Conservation (phyloP, 2,113 vertebrate genomes). For the Halichoerus grypus region DNA sequence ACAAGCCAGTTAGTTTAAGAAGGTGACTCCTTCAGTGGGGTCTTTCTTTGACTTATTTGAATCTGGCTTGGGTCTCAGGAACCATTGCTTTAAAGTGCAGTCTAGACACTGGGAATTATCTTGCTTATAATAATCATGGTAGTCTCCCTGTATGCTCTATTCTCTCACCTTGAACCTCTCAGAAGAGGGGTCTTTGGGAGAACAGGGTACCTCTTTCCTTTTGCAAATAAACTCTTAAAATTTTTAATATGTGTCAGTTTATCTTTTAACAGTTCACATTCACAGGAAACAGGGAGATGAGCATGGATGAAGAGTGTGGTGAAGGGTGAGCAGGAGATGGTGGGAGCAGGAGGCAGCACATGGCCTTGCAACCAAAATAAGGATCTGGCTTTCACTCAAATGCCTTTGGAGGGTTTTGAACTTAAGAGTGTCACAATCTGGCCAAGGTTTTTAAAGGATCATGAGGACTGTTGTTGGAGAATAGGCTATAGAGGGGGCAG, state of each 20-base stretch:
- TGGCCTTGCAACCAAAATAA: neutral
- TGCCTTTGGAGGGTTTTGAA: neutral
- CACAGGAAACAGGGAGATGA: neutral
- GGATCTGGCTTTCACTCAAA: neutral
- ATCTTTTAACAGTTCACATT: neutral
- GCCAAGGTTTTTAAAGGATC: neutral
- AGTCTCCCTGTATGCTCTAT: neutral
- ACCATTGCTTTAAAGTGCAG: neutral
- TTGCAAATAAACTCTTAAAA: neutral
- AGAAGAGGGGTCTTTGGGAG: neutral
- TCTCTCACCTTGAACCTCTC: neutral
- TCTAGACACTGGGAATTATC: neutral
- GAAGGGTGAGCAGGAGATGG: fast-evolving
- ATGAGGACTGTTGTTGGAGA: neutral
- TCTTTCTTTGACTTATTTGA: neutral
- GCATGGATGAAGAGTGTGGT: neutral
- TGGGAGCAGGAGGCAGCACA: too few species aligned
- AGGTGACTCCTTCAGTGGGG: neutral
- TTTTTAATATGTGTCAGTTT: neutral
- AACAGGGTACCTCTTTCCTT: neutral
- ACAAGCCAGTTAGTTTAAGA: neutral
- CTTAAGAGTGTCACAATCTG: neutral
- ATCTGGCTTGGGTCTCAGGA: neutral
- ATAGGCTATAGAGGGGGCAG: neutral
- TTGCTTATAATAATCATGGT: neutral